Base-by-base conservation (phyloP, 92 coral and sea anemone species). In the Porites divaricata region DNA sequence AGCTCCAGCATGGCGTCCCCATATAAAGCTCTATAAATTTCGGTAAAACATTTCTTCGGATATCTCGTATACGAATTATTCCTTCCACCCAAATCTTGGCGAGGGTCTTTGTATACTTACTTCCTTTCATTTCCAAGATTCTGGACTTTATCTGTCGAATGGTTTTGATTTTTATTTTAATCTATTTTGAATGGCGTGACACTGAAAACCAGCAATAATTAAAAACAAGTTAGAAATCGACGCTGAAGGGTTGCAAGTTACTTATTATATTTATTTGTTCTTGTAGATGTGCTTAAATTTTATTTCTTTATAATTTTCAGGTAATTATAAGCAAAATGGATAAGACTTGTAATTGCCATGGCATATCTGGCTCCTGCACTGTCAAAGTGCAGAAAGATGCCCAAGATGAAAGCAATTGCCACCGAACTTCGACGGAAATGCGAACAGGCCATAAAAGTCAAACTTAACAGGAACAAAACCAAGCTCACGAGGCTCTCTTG, bases 261-360 rank as follows among this genome's bases (percentile, higher is more conserved):
- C 15, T 54, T 54, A 2, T 8, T n/a, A 0, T 1, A 3, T 54
- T 54, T 54, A 8, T 54, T 54, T 54, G 4, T 54, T 54, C 14
- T 11, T 54, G 12, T 54, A 28, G 22, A 64, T 35, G 8, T 16
- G 17, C 13, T 15, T 70, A 9, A 12, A 21, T 21, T 23, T 51
- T 66, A 24, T 50, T 66, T 9, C 2, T 66, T 76, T 8, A 71
- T 83, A 63, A 68, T 45, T 72, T 51, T n/a, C 88, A 96, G 99
- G 90, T 89, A 49, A 89, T 97, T n/a, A 85, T 88, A 65, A 95
- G 93, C 69, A 89, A 89, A 89, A 92, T 84, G 94, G 87, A 24
- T 19, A 91, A 90, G 81, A 91, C 76, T 65, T 97, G 99, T 83
- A 95, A 89, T 70, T 97, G 99, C 35, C 99, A 97, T 70, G 98